phyloP scores from a whole-genome alignment of 1,140 invertebrate genomes.

The Cotesia glomerata region DNA sequence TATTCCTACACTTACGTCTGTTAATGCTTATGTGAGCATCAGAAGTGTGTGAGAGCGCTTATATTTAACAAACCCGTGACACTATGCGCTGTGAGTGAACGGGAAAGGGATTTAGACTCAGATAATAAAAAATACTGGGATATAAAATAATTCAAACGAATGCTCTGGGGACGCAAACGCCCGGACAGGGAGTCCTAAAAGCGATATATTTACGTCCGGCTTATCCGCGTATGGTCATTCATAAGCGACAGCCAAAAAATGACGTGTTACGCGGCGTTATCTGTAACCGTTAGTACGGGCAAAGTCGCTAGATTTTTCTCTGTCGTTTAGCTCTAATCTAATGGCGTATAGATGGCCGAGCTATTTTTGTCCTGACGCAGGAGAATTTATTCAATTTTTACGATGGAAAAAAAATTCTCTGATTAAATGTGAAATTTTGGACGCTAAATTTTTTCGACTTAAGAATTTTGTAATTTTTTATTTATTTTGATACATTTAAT shows the following conservation, averaged over 20 bases:
- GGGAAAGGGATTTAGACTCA: background rate
- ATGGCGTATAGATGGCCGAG: background rate
- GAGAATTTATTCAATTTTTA: too few species aligned
- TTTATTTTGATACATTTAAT: too few species aligned
- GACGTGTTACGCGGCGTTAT: conserved; percentile 33
- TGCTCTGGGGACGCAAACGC: conserved; percentile 22
- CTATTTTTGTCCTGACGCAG: too few species aligned
- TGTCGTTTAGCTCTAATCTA: conserved; percentile 16
- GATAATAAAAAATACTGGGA: conserved; percentile 43
- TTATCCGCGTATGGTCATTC: conserved; percentile 43
- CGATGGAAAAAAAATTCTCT: too few species aligned
- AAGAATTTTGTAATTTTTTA: too few species aligned
- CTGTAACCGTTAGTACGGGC: conserved; percentile 36
- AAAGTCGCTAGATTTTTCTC: conserved; percentile 26
- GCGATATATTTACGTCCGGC: conserved; percentile 36
- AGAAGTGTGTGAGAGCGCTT: background rate
- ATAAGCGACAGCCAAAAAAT: conserved; percentile 35
- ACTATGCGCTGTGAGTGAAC: background rate
- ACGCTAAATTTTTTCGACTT: too few species aligned
- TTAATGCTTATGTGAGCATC: too few species aligned
- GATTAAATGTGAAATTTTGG: too few species aligned
- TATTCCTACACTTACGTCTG: background rate
- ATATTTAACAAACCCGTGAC: background rate
- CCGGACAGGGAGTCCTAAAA: conserved; percentile 8
- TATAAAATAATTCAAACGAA: conserved; percentile 45